phyloP scores from a whole-genome alignment of 1,140 invertebrate genomes.

The Caenorhabditis remanei region DNA sequence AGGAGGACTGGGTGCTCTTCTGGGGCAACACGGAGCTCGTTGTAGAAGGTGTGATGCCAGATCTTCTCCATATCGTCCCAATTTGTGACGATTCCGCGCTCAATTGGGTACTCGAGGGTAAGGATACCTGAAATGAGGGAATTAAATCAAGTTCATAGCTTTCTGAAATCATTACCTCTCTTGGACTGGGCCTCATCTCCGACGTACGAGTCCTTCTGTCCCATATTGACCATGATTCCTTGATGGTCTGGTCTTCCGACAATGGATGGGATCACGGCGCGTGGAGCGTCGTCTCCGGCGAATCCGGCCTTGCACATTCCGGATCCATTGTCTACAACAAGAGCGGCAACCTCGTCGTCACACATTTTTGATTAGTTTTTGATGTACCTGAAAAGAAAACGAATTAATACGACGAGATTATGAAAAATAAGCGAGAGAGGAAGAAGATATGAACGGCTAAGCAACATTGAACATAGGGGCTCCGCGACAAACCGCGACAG shows the following conservation, averaged over 20 bases:
- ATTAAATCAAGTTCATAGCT: neutral
- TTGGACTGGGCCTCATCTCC: conserved; percentile 78
- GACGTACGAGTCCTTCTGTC: conserved; percentile 80
- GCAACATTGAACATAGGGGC: no score
- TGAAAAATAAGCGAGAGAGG: no score
- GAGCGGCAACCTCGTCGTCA: conserved; percentile 86
- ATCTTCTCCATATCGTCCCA: conserved; percentile 81
- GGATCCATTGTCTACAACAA: conserved; percentile 89
- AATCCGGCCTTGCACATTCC: conserved; percentile 92
- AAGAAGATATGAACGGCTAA: no score
- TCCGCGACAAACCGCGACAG: no score
- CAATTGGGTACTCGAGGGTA: conserved; percentile 81
- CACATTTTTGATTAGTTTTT: conserved; percentile 71
- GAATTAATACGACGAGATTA: no score
- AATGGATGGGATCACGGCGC: conserved; percentile 87
- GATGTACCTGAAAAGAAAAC: conserved; percentile 22
- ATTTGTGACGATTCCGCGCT: conserved; percentile 81
- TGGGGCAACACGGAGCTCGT: conserved; percentile 81
- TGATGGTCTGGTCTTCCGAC: conserved; percentile 81
- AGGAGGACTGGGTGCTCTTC: conserved; percentile 80
- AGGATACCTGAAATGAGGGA: conserved; percentile 75
- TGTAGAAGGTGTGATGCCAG: conserved; percentile 81
- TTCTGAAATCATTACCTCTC: conserved; percentile 74
- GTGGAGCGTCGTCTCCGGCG: conserved; percentile 89
- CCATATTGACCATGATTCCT: conserved; percentile 79